Evolutionary conservation across 2,113 vertebrate genomes (phyloP), one percentile per base, ranked within the genome.

Genomic region (Brachypodius melanocephalos): DNA sequence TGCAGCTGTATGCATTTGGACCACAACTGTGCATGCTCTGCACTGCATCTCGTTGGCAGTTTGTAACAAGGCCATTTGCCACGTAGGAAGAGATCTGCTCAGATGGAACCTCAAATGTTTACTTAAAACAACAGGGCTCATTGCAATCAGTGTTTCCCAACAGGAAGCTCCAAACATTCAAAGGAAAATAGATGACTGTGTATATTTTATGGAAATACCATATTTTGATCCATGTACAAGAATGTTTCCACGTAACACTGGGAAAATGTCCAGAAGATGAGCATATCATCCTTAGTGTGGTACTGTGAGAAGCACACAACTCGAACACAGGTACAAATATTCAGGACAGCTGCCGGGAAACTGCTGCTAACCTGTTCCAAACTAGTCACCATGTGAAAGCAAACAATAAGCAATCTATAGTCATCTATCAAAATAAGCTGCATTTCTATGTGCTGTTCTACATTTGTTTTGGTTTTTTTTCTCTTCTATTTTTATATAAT

Each of bases 401-500:
- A 89, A 90, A 68, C 49, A 80, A 88, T 25, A 65, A 81, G 34
- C n/a, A 74, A 57, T 52, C 52, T 54, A 8, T 12, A 85, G 31
- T 61, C 25, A 73, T 55, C 49, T 82, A 28, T 65, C 49, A 85
- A 79, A 85, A 81, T 31, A 85, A 81, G 4, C 29, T 69, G 34
- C 48, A 57, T 48, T 87, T 32, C 34, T 45, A 54, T 22, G 34
- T 55, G 40, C 29, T 76, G 54, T 43, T 75, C 67, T 55, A 58
- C 25, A 65, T 91, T 58, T 72, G 11, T 17, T 7, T 43, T 51
- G 38, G 38, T 8, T 65, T 69, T 77, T 87, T 69, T 16, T 28
- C 46, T n/a, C 29, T 79, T 91, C 63, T 93, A 80, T 94, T 95
- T 95, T 89, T 81, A 83, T 11, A 49, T 8, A 74, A 55, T 88